A percentile compares a stretch with the other conserved stretches of the same genome.
Evolutionary conservation across 2,888 invertebrate species (phyloP).

Genomic region (Thelaira solivaga): DNA sequence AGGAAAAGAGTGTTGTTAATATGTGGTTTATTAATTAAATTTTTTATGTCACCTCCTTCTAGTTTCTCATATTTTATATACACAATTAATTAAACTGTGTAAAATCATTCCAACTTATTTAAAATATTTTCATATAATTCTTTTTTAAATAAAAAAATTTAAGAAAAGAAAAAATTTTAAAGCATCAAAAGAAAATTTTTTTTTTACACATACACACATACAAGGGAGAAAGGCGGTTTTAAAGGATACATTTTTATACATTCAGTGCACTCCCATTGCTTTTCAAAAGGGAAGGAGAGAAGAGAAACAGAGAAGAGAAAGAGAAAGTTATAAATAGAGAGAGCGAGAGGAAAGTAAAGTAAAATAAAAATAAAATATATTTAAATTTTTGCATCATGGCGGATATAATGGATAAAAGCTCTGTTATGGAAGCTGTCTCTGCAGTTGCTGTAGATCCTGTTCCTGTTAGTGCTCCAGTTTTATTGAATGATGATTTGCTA

Average conservation of each 20-base stretch:
- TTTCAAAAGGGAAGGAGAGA: not conserved
- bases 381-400: constrained; percentile 68
- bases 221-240: constrained; percentile 64
- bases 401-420: constrained; percentile 76
- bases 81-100: no score
- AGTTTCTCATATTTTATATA: no score
- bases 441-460: constrained; percentile 65
- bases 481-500: constrained; percentile 43
- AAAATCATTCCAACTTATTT: no score
- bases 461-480: constrained; percentile 32
- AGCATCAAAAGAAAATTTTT: constrained; percentile 57
- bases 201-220: constrained; percentile 49
- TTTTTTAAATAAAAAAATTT: not conserved
- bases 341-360: not conserved
- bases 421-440: constrained; percentile 71
- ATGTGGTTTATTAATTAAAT: constrained; percentile 4
- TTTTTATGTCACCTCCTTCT: constrained; percentile 8
- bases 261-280: constrained; percentile 13
- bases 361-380: not conserved
- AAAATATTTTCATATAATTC: not conserved
- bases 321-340: not conserved
- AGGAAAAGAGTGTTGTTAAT: not conserved
- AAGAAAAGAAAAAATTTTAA: constrained; percentile 42
- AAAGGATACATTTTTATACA: constrained; percentile 29
- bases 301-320: not conserved